Evolutionary conservation across 2,797 vertebrate genomes (phyloP), one percentile per base, ranked within the genome.

Genomic region (Poecilia wingei): DNA sequence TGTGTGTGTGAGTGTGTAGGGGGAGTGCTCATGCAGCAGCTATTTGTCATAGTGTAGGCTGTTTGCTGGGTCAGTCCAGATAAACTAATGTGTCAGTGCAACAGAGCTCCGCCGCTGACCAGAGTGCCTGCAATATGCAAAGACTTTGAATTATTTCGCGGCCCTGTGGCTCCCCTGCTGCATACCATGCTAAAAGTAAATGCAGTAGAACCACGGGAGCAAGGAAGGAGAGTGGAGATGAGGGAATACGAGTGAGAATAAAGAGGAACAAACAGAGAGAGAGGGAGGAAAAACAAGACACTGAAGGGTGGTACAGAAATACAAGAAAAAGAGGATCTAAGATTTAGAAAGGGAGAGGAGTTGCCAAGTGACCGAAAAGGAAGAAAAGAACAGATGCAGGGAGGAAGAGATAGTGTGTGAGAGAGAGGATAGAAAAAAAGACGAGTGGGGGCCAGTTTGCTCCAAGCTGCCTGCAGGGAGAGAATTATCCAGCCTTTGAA

Each of bases 91-190:
- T 94, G 95, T 95, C 94, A 91, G 93, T 91, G 94, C 89, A 91
- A 86, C 79, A 90, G 86, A 91, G 92, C 91, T 90, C 89, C 31
- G 77, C 89, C 64, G 84, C 94, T 96, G 95, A 95, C 95, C 95
- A 95, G 89, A 94, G 91, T 84, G 91, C 87, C 92, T 94, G 93
- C 95, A 95, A 95, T 95, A 95, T 95, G 95, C 95, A 96, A 94
- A 90, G 90, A 94, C 93, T 94, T 94, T 96, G 93, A 96, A 95
- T 96, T 94, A 95, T 96, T 95, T 95, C 94, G 93, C 82, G 94
- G 92, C 94, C 95, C 92, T 49, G 79, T 93, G 92, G 94, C 94
- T 92, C 91, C 88, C 85, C 85, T 36, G 79, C 85, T 39, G 78
- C 93, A 89, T 82, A 82, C 87, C 78, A 86, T 77, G 79, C 80